A percentile compares a stretch with the other conserved stretches of the same genome.
These are phyloP conservation scores for Chrysochloris asiatica DNA, from an alignment of 2,113 vertebrate species.

Conservation along the genomic window DNA sequence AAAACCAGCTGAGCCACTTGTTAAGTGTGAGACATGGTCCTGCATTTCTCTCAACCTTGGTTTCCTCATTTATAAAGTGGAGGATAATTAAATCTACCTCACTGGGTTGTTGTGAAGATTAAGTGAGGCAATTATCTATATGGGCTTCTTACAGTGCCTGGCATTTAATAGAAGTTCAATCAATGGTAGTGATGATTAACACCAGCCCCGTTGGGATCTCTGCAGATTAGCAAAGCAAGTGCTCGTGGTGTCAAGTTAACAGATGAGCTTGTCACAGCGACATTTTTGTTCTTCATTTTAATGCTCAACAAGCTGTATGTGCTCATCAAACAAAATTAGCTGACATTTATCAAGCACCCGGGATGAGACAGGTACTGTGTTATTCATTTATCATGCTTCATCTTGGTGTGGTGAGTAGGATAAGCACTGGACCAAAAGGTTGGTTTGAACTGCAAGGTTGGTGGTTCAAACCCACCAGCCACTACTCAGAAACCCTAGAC, in stretches of 20 bases:
- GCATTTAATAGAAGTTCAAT: conserved; percentile 35
- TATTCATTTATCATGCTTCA: not conserved
- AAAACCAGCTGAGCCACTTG: not conserved
- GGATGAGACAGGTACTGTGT: not conserved
- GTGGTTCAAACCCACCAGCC: too few relatives aligned
- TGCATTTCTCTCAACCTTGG: conserved; percentile 12
- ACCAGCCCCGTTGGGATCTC: not conserved
- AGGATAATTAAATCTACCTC: conserved; percentile 39
- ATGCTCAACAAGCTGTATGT: not conserved
- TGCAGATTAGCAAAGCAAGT: conserved; percentile 9
- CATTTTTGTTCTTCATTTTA: conserved; percentile 59
- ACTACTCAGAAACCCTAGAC: too few relatives aligned
- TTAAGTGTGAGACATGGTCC: conserved; percentile 13
- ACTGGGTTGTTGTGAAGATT: conserved; percentile 38
- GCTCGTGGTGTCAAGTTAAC: not conserved
- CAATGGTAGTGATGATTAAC: not conserved
- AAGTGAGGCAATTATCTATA: conserved; percentile 25
- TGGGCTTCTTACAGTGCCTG: not conserved
- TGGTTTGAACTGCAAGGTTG: too few relatives aligned
- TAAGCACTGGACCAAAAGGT: too few relatives aligned
- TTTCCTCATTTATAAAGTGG: conserved; percentile 54
- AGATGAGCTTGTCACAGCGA: conserved; percentile 36
- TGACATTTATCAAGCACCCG: conserved; percentile 2
- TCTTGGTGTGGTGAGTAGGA: not conserved
- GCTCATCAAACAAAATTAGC: conserved; percentile 59